Conservation (phyloP, 1,140 invertebrate species). For the Drosophila oshimai region DNA sequence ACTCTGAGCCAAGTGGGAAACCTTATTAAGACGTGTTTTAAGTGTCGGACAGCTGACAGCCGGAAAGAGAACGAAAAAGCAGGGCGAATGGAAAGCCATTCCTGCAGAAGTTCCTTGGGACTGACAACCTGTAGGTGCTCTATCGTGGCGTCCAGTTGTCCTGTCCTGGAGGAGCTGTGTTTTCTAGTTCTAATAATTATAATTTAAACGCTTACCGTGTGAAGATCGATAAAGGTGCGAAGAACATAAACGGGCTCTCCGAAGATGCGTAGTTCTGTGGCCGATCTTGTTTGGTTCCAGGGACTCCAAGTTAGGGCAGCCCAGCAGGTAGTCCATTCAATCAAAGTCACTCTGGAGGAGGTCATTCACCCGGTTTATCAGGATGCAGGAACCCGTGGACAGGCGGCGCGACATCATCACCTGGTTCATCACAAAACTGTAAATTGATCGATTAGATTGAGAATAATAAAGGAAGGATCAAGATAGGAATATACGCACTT, state of each 20-base stretch:
- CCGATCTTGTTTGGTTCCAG: no score
- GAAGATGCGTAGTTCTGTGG: no score
- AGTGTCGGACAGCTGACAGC: slow-evolving; percentile 2
- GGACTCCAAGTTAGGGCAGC: no score
- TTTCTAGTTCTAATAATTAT: no score
- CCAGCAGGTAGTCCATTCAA: background rate
- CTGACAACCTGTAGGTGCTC: background rate
- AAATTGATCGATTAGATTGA: no score
- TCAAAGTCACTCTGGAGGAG: background rate
- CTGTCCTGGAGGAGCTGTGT: background rate
- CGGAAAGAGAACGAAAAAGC: background rate
- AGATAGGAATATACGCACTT: no score
- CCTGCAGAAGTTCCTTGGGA: background rate
- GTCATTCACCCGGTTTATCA: background rate
- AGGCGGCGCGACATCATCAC: background rate
- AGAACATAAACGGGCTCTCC: no score
- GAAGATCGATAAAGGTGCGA: no score
- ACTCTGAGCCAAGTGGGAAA: background rate
- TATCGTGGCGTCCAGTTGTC: background rate
- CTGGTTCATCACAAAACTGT: background rate
- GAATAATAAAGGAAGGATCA: no score
- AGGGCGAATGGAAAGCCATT: background rate
- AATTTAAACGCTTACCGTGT: no score
- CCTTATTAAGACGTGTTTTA: slow-evolving; percentile 15
- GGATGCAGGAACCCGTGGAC: background rate